phyloP scores from a whole-genome alignment of 2,888 invertebrate genomes.

The Halictus ligatus region DNA sequence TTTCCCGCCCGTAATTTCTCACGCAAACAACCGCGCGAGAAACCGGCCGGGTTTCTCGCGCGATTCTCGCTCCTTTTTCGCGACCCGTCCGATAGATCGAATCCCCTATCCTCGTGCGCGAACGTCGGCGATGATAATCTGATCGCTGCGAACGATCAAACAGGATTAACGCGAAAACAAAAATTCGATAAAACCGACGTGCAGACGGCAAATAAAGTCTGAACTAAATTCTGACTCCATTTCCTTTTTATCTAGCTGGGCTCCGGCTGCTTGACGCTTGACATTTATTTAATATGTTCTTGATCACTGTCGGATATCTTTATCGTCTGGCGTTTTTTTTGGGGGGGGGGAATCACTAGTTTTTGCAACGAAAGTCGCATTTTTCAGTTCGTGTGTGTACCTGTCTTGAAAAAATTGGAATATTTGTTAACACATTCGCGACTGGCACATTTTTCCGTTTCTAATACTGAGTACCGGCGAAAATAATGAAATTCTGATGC shows the following conservation, averaged over 20 bases:
- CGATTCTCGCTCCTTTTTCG: conserved; percentile 49
- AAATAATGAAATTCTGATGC: too few species aligned
- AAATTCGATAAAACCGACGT: background rate
- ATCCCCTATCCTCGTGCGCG: background rate
- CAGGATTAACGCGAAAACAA: background rate
- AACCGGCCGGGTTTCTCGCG: conserved; percentile 18
- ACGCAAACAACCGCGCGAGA: conserved; percentile 39
- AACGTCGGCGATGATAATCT: background rate
- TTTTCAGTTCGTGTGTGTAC: too few species aligned
- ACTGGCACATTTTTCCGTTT: too few species aligned
- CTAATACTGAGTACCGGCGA: too few species aligned
- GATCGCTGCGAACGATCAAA: background rate
- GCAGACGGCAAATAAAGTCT: background rate
- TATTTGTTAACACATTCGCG: too few species aligned
- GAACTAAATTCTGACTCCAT: background rate
- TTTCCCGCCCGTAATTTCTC: conserved; percentile 54
- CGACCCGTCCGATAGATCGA: background rate
- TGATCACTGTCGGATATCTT: too few species aligned
- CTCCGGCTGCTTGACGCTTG: too few species aligned
- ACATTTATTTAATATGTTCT: too few species aligned
- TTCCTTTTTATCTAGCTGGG: background rate
- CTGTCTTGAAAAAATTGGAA: too few species aligned
- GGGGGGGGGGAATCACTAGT: too few species aligned
- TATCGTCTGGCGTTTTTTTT: too few species aligned
- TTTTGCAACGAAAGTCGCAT: too few species aligned